phyloP scores from a whole-genome alignment of 2,113 vertebrate species.

The Elephantulus edwardii region DNA sequence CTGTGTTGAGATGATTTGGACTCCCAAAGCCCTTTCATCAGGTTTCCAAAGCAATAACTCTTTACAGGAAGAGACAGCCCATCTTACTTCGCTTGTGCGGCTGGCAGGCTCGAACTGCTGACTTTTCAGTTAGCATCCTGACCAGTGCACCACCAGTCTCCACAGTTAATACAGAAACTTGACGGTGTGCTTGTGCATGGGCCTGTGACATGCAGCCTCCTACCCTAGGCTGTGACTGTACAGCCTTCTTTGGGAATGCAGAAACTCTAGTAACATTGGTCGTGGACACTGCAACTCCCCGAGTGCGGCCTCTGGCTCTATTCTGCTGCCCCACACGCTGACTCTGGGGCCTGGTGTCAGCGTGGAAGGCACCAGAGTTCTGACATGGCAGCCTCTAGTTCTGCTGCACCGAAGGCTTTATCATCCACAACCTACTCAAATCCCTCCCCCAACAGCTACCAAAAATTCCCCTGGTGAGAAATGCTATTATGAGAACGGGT shows the following conservation, averaged over 20 bases:
- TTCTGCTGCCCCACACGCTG: slow-evolving; percentile 44
- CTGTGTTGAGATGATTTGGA: no score
- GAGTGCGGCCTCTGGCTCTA: slow-evolving; percentile 11
- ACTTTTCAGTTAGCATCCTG: no score
- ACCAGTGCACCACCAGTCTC: background rate
- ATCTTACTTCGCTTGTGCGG: no score
- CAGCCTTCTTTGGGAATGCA: slow-evolving; percentile 22
- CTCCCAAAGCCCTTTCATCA: no score
- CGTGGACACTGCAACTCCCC: background rate
- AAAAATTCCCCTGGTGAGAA: slow-evolving; percentile 77
- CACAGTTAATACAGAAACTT: slow-evolving; percentile 13
- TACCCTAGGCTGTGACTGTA: background rate
- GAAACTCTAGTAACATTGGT: slow-evolving; percentile 1
- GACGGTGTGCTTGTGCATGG: background rate
- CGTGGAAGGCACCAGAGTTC: slow-evolving; percentile 66
- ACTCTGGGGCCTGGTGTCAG: slow-evolving; percentile 50
- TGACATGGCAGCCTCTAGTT: slow-evolving; percentile 65
- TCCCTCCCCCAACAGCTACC: slow-evolving; percentile 74
- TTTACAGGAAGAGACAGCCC: no score
- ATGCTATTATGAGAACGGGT: slow-evolving; percentile 75
- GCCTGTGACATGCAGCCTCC: slow-evolving; percentile 20
- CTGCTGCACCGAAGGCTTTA: slow-evolving; percentile 50
- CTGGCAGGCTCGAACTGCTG: no score
- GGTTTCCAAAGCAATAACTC: no score
- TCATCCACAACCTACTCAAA: slow-evolving; percentile 76